Conservation (phyloP, 2,797 vertebrate genomes). For the Cryptoblepharus egeriae region DNA sequence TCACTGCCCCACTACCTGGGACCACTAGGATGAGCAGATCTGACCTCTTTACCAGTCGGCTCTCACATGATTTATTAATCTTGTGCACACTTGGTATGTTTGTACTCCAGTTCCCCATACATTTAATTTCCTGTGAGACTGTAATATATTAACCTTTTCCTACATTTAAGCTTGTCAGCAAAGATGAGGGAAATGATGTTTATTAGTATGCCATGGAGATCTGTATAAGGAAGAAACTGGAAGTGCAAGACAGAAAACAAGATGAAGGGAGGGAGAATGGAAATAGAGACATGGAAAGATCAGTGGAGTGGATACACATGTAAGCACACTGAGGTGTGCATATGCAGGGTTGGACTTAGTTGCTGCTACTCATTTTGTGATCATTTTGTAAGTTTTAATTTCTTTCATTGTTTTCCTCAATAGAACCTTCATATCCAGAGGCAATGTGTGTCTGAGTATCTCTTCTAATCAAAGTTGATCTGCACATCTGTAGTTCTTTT, state of each 20-base stretch:
- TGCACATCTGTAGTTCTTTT: background rate
- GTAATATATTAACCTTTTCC: background rate
- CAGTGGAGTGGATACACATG: no score
- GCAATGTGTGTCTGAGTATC: no score
- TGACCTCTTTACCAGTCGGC: background rate
- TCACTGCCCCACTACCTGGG: background rate
- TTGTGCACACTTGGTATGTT: background rate
- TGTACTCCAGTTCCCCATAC: background rate
- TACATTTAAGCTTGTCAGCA: background rate
- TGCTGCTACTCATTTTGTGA: no score
- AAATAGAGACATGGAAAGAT: background rate
- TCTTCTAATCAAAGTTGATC: background rate
- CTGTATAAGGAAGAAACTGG: background rate
- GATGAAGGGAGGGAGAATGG: background rate
- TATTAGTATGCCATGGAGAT: background rate
- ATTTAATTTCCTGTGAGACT: slow-evolving; percentile 24
- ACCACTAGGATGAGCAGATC: background rate
- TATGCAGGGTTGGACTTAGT: background rate
- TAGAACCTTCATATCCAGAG: no score
- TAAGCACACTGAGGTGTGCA: no score
- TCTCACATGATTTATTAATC: slow-evolving; percentile 3
- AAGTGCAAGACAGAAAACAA: background rate
- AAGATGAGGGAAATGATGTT: background rate
- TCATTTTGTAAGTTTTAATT: no score
- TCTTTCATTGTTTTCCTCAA: no score